phyloP scores from a whole-genome alignment of 2,113 vertebrate genomes.

The Pseudorectes ferrugineus region DNA sequence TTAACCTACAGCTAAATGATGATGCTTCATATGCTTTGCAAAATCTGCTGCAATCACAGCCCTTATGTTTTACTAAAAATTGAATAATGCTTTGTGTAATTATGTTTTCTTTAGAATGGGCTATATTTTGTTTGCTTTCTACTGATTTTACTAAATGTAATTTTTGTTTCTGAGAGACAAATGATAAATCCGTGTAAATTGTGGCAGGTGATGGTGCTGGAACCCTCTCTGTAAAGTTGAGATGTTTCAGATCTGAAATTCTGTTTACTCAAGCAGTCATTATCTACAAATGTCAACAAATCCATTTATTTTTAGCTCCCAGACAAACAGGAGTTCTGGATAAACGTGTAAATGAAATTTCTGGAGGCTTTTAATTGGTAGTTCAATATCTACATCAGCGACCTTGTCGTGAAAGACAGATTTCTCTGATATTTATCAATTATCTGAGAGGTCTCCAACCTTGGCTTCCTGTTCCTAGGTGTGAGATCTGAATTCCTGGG shows the following conservation, averaged over 20 bases:
- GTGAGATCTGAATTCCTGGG: neutral
- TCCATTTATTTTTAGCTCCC: neutral
- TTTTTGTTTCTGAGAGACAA: neutral
- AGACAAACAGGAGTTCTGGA: neutral
- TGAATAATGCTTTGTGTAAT: neutral
- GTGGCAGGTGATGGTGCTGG: neutral
- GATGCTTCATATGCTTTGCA: neutral
- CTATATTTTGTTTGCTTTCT: neutral
- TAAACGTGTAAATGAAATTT: neutral
- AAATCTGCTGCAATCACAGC: neutral
- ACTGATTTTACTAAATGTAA: neutral
- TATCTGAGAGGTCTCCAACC: neutral
- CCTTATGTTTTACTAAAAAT: neutral
- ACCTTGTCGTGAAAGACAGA: fast-evolving
- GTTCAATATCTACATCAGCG: neutral
- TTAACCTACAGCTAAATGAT: neutral
- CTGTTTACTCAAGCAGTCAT: neutral
- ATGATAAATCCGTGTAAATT: neutral
- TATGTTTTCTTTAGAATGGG: neutral
- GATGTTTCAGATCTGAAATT: neutral
- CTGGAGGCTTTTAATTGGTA: neutral
- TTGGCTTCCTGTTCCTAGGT: neutral
- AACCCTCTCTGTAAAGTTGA: neutral
- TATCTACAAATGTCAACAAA: neutral
- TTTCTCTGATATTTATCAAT: neutral